These are phyloP conservation scores for Grus americana DNA, from an alignment of 2,113 vertebrate genomes.

Conservation along the genomic window DNA sequence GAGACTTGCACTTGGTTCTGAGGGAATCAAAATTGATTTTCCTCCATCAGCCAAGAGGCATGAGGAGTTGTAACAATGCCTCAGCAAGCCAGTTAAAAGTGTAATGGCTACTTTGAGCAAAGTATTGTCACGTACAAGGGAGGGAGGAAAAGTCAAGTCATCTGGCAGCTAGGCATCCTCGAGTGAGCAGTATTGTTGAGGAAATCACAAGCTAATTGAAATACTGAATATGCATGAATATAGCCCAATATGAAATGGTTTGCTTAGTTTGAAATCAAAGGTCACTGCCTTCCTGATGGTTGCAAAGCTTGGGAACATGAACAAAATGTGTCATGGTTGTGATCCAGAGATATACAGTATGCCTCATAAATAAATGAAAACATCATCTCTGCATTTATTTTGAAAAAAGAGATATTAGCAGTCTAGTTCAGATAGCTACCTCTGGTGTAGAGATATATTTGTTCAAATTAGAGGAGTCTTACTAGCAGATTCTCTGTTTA, in stretches of 20 bases:
- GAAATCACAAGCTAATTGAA: not conserved
- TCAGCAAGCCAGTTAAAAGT: conserved; percentile 14
- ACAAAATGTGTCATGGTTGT: not conserved
- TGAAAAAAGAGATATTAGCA: not conserved
- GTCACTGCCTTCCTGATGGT: not conserved
- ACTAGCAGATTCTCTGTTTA: conserved; percentile 12
- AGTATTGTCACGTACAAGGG: not conserved
- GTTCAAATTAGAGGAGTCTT: not conserved
- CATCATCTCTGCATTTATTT: not conserved
- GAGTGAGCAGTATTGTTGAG: not conserved
- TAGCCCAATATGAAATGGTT: not conserved
- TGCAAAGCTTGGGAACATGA: not conserved
- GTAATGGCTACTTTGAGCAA: not conserved
- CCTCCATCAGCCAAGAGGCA: not conserved
- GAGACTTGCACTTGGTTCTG: conserved; percentile 45
- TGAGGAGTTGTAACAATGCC: conserved; percentile 2
- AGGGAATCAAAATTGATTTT: conserved; percentile 53
- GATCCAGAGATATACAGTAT: not conserved
- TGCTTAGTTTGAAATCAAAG: not conserved
- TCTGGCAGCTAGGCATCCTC: not conserved
- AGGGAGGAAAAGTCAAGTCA: not conserved
- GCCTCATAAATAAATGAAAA: not conserved
- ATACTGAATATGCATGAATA: not conserved
- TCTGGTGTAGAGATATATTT: not conserved
- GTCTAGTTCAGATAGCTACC: not conserved